Conservation (phyloP, 2,113 vertebrate genomes). For the Perccottus glenii region DNA sequence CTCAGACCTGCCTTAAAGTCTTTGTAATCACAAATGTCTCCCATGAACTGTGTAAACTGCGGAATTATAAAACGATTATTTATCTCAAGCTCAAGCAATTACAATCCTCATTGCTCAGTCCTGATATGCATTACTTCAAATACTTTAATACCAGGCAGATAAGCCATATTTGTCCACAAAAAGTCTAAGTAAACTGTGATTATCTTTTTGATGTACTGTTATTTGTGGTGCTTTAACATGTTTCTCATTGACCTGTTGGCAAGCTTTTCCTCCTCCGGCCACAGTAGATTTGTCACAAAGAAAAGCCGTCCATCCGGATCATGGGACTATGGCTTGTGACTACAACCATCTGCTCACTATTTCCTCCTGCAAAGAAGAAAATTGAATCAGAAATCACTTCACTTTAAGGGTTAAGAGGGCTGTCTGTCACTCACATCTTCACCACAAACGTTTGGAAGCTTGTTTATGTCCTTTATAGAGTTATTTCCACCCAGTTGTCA, state of each 20-base stretch:
- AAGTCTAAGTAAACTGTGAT: not conserved
- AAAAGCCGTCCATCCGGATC: constrained; percentile 83
- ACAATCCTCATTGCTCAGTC: not conserved
- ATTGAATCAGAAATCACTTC: constrained; percentile 91
- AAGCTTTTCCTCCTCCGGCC: constrained; percentile 76
- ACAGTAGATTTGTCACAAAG: constrained; percentile 86
- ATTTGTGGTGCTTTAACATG: constrained; percentile 27
- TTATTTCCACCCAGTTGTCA: constrained; percentile 76
- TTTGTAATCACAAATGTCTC: constrained; percentile 38
- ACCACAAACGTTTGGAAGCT: constrained; percentile 82
- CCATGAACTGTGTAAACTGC: constrained; percentile 37
- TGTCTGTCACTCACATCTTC: constrained; percentile 53
- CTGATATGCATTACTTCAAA: constrained; percentile 12
- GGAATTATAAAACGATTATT: constrained; percentile 25
- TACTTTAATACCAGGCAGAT: not conserved
- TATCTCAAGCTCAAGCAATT: constrained; percentile 32
- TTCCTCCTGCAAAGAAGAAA: constrained; percentile 82
- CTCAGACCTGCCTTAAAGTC: constrained; percentile 37
- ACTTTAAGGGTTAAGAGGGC: constrained; percentile 60
- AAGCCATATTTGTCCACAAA: not conserved
- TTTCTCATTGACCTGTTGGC: constrained; percentile 74
- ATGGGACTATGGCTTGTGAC: constrained; percentile 81
- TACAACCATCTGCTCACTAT: constrained; percentile 90
- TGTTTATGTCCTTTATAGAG: constrained; percentile 87
- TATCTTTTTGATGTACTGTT: constrained; percentile 2